Evolutionary conservation across 2,113 vertebrate species (phyloP), one percentile per base, ranked within the genome.

Genomic region (Passer domesticus): DNA sequence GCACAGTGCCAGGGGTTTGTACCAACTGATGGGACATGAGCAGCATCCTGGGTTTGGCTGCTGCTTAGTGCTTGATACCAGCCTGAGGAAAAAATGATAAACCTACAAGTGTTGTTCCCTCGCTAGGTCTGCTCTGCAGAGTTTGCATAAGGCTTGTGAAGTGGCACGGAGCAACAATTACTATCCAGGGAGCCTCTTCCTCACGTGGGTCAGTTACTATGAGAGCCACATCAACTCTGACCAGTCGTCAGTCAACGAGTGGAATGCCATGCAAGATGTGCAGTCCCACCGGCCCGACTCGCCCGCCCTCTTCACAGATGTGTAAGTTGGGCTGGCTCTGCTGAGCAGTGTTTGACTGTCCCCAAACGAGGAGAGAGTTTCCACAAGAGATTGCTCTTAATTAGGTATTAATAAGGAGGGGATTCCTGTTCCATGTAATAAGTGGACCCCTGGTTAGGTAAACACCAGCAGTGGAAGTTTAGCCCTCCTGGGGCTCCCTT

Each of bases 121-220:
- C 96, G 91, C 22, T 95, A 99, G 99, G 99, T 99, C 99, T 55
- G 98, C 99, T 52, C 94, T 99, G 74, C 99, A 99, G 98, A 99
- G 99, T 72, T 98, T 99, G 49, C 99, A 99, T 96, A 99, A 99
- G 92, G 99, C 99, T 19, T 99, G 99, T 58, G 99, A 99, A 59
- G 98, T 99, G 85, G 99, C 99, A 64, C 98, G 99, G 88, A 98
- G 98, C 96, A 98, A 99, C 96, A 99, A 99, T 95, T 98, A 99
- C 97, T 99, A 99, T 97, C 99, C 99, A 8, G 99, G 99, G 87
- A 99, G 99, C 91, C 98, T 99, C 10, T 99, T 99, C 97, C 98
- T 99, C 95, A 99, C 99, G 17, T 99, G 99, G 99, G 98, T 99
- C 97, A 99, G 99, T 98, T 99, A 99, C 96, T 99, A 99, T 91